Evolutionary conservation across 2,113 vertebrate genomes (phyloP).

Genomic region (Eleginops maclovinus): DNA sequence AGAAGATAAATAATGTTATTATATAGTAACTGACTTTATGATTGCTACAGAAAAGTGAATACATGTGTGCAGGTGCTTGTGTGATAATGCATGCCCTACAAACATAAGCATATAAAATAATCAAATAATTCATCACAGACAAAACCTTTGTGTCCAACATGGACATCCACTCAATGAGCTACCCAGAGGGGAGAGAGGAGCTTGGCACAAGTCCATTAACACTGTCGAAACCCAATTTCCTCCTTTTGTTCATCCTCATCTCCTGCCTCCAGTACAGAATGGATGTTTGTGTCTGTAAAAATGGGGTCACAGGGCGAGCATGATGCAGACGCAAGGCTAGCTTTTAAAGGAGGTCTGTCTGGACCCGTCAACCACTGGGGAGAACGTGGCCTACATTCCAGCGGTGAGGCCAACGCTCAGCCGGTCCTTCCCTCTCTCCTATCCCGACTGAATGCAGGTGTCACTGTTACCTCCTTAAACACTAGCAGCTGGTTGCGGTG

Average conservation of each 20-base stretch:
- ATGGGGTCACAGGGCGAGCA: conserved; percentile 45
- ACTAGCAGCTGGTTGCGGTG: conserved; percentile 62
- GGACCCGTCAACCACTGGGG: conserved; percentile 43
- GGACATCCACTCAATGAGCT: conserved; percentile 32
- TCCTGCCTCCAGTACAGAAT: conserved; percentile 29
- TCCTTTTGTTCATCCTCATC: conserved; percentile 63
- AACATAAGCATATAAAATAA: conserved; percentile 17
- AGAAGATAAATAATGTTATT: conserved; percentile 12
- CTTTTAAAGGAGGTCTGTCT: conserved; percentile 61
- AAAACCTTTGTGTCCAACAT: conserved; percentile 19
- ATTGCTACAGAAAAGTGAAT: conserved; percentile 1
- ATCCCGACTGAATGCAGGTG: conserved; percentile 66
- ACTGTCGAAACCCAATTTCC: conserved; percentile 52
- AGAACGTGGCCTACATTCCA: conserved; percentile 67
- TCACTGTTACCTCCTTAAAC: conserved; percentile 58
- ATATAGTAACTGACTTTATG: neutral
- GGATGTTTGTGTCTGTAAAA: conserved; percentile 44
- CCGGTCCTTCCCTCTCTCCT: conserved; percentile 17
- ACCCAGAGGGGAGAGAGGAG: conserved; percentile 37
- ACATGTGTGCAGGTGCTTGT: conserved; percentile 7
- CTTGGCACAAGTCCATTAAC: conserved; percentile 57
- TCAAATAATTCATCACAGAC: neutral
- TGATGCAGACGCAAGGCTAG: conserved; percentile 27
- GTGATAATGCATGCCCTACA: conserved; percentile 17
- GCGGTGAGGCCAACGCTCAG: conserved; percentile 21